Evolutionary conservation across 2,113 vertebrate species (phyloP).

Genomic region (Megaceryle maxima): DNA sequence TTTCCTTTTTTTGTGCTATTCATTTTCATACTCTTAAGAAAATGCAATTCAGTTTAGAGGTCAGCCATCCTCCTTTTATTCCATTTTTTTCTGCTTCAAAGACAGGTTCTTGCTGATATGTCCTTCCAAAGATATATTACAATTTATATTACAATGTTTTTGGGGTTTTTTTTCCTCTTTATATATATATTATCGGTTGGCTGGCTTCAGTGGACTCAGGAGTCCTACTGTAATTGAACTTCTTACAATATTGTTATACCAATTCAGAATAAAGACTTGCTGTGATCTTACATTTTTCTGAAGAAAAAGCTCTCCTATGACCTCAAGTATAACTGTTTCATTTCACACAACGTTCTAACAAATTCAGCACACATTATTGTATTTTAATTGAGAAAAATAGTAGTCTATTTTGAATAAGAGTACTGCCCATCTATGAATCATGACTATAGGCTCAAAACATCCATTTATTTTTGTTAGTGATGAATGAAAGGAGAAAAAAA

Average conservation of each 20-base stretch:
- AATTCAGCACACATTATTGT: not conserved
- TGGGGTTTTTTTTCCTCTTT: not conserved
- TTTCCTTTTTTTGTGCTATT: not conserved
- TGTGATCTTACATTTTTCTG: not conserved
- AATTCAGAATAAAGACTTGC: not conserved
- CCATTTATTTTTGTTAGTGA: conserved; percentile 27
- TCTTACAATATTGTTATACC: not conserved
- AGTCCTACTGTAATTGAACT: not conserved
- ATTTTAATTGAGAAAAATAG: conserved; percentile 37
- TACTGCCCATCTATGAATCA: not conserved
- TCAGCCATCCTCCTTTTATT: not conserved
- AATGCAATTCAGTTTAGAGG: not conserved
- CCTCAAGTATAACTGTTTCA: not conserved
- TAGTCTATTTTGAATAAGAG: not conserved
- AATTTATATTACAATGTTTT: not conserved
- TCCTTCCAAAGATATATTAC: not conserved
- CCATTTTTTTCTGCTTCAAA: not conserved
- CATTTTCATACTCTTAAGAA: not conserved
- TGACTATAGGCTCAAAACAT: not conserved
- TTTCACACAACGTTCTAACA: not conserved
- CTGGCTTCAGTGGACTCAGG: not conserved
- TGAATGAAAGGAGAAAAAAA: conserved; percentile 10
- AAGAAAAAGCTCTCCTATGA: not conserved
- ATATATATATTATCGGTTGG: not conserved
- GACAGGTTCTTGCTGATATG: not conserved